Base-by-base conservation (phyloP, 2,797 vertebrate genomes). In the Danio aesculapii region DNA sequence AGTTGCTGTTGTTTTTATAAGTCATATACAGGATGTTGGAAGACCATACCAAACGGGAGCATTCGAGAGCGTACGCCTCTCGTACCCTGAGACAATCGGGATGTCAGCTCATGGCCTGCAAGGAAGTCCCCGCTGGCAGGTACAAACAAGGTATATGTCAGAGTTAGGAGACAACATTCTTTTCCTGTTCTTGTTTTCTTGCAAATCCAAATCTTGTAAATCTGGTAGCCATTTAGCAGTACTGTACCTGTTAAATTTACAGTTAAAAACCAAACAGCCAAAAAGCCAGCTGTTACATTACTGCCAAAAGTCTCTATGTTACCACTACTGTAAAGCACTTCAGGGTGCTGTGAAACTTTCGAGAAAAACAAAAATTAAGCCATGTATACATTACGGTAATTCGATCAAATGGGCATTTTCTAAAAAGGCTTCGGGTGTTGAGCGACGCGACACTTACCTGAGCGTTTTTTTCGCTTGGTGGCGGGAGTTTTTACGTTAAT, bases 81-180 rank as follows among this genome's bases (percentile, higher is more conserved):
- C 98, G 96, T 99, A 99, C 98, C 97, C 97, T 98, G 98, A 98
- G 97, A 98, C 96, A 98, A 98, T 97, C 97, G 97, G 96, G 97
- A 96, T 97, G 97, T 98, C 98, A 98, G 97, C 97, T 98, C 97
- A 97, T 96, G 97, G 97, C 98, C 98, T 99, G 98, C 98, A 99
- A 99, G 94, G 98, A 99, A 99, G 96, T 95, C 95, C 97, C 97
- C 98, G 97, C 98, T 99, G 98, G 98, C 98, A 97, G 98, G 98
- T 99, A 99, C 98, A 99, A 99, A 99, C 98, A 99, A 99, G 98
- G 98, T 98, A 99, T 98, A 96, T 96, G 96, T 99, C 97, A 99
- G 97, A 99, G 97, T 99, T 98, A 99, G 98, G 96, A 99, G 96
- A 97, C 97, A 99, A 97, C 96, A 98, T 89, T 93, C 92, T 94